Base-by-base conservation (phyloP, 2,888 invertebrate species). In the Macrophya alboannulata region DNA sequence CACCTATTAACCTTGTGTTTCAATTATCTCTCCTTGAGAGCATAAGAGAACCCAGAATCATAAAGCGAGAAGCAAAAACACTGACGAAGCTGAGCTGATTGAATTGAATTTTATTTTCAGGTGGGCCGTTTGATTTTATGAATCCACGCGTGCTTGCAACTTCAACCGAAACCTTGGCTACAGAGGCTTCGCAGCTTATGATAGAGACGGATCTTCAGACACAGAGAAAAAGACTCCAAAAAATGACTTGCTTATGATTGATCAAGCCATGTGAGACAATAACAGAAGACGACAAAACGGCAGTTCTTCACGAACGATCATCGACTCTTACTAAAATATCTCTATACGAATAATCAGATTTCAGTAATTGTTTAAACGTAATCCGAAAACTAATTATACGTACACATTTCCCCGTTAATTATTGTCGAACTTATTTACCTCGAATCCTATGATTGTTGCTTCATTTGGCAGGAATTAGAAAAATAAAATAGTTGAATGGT, bases 101-200 rank as follows among this genome's bases (percentile, higher is more conserved):
- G 72, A 45, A 45, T 17, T 40, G 21, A 74, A 21, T 21, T 21
- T 74, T 4, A 77, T 77, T 89, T 89, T 74, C 87, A 92, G 94
- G 95, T 0, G 92, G 92, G 65, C 92, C 94, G 88, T 95, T 95
- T 86, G 92, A 95, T 89, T 88, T 96, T 25, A 95, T 95, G 95
- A 94, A 95, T 84, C 95, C 95, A 0, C 94, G 95, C 88, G 93
- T 95, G 82, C 92, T 95, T 15, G 95, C 95, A 25, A 94, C 95
- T 0, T 92, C 94, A 10, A 95, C 94, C 6, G 91, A 94, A 77
- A 91, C 92, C 85, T 89, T 96, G 65, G 94, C 94, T 9, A 91
- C 92, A 81, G 94, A 95, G 88, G 93, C 94, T 76, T 93, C 94
- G 86, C 91, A 91, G 85, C 92, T 95, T 51, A 94, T 95, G 88